Evolutionary conservation across 2,113 vertebrate species (phyloP).

Genomic region (Cervus canadensis): DNA sequence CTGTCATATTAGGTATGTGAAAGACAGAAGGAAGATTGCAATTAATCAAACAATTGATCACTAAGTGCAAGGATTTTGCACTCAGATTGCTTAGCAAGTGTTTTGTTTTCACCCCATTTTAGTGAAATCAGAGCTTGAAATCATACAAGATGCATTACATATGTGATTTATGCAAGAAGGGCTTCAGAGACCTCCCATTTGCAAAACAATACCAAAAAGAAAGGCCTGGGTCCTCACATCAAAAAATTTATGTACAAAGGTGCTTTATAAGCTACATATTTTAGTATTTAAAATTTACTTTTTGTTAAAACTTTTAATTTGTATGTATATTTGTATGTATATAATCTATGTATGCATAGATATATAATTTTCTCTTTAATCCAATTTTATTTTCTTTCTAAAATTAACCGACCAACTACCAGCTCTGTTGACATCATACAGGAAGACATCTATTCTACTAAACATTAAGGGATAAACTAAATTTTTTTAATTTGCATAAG

Average conservation of each 20-base stretch:
- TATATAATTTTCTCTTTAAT: neutral
- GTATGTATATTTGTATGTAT: neutral
- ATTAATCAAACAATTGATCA: neutral
- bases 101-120: slow-evolving; percentile 35
- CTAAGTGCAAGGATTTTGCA: neutral
- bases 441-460: neutral
- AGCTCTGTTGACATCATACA: neutral
- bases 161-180: neutral
- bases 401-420: neutral
- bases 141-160: slow-evolving; percentile 3
- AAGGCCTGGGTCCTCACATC: neutral
- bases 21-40: neutral
- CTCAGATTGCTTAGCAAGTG: neutral
- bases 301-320: neutral
- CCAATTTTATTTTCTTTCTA: slow-evolving; percentile 15
- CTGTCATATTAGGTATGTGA: neutral
- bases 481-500: neutral
- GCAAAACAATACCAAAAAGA: slow-evolving; percentile 2
- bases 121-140: slow-evolving; percentile 35
- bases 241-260: neutral
- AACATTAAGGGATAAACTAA: slow-evolving; percentile 1
- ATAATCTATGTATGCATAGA: neutral
- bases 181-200: neutral
- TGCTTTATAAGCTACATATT: neutral
- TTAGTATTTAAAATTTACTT: neutral